These are phyloP conservation scores for Entomyzon cyanotis DNA, from an alignment of 2,113 vertebrate genomes.

Conservation along the genomic window DNA sequence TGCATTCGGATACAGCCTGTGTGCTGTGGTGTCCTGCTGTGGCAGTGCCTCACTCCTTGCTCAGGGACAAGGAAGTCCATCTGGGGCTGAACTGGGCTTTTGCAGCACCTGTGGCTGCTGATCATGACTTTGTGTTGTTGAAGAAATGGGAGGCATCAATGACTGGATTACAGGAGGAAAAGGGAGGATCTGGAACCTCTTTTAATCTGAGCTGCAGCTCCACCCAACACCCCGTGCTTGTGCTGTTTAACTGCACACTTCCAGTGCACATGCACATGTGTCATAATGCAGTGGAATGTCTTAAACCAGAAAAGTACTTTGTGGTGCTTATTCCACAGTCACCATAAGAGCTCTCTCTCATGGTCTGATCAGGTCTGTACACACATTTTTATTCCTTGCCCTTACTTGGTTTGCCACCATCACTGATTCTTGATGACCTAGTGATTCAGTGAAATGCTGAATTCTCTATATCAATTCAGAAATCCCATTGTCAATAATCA, in stretches of 20 bases:
- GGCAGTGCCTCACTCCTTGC: neutral
- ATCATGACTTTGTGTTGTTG: neutral
- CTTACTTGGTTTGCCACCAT: neutral
- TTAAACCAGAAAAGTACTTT: neutral
- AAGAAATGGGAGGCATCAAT: neutral
- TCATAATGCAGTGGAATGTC: neutral
- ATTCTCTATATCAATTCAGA: neutral
- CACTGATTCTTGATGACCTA: fast-evolving
- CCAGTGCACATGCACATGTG: fast-evolving
- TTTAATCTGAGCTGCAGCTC: neutral
- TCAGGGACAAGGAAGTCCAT: neutral
- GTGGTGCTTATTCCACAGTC: neutral
- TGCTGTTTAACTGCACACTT: neutral
- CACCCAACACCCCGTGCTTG: neutral
- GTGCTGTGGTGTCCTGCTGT: neutral
- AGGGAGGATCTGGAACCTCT: neutral
- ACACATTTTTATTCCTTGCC: neutral
- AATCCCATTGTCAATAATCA: neutral
- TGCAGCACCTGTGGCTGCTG: neutral
- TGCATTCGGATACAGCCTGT: neutral
- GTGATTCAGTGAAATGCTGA: neutral
- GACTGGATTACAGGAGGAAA: neutral
- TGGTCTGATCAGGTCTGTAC: neutral
- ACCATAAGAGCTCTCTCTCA: neutral
- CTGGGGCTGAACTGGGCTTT: neutral